phyloP scores from a whole-genome alignment of 2,797 vertebrate species.

The Amblyopsis hoosieri region DNA sequence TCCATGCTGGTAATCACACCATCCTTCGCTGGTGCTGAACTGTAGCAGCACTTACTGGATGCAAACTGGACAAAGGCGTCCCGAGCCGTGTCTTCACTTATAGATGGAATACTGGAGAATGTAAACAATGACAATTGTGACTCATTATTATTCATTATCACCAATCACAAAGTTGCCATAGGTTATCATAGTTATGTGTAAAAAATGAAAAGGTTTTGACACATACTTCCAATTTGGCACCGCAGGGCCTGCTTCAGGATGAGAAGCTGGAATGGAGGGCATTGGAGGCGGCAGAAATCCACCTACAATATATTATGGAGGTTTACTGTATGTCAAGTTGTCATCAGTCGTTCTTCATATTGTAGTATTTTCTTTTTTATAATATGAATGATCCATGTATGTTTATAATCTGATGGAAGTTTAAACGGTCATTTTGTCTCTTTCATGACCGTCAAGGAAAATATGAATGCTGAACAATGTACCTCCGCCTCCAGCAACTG shows the following conservation, averaged over 20 bases:
- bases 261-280: slow-evolving; percentile 60
- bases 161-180: too few relatives aligned
- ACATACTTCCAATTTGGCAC: slow-evolving; percentile 77
- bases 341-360: too few relatives aligned
- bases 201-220: background rate
- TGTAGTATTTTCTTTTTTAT: too few relatives aligned
- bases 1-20: slow-evolving; percentile 70
- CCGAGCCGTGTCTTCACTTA: slow-evolving; percentile 72
- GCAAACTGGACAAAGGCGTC: slow-evolving; percentile 68
- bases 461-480: slow-evolving; percentile 8
- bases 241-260: slow-evolving; percentile 57
- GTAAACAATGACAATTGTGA: background rate
- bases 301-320: slow-evolving; percentile 50
- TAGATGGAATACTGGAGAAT: slow-evolving; percentile 70
- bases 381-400: background rate
- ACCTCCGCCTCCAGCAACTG: slow-evolving; percentile 72
- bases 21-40: slow-evolving; percentile 66
- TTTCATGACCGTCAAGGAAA: background rate
- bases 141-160: too few relatives aligned
- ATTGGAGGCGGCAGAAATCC: slow-evolving; percentile 79
- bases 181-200: background rate
- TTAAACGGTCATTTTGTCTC: background rate
- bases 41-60: slow-evolving; percentile 78
- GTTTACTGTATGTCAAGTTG: too few relatives aligned
- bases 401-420: background rate